Base-by-base conservation (phyloP, 1,140 invertebrate species). In the Drosophila dunni region DNA sequence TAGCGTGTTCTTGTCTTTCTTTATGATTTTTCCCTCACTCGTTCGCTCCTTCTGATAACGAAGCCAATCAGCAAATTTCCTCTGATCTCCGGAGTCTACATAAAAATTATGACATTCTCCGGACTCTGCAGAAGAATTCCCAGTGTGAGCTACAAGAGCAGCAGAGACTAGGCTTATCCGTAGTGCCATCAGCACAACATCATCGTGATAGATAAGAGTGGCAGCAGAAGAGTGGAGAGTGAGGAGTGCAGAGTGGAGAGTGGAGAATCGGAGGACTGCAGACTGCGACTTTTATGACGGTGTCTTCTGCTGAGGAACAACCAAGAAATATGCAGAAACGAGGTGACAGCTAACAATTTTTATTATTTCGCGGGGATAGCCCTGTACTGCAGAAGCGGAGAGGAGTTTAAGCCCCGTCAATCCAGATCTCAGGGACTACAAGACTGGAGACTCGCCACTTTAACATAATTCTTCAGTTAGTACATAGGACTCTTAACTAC, bases 141-240 rank as follows among this genome's bases (percentile, higher is more conserved):
- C 34, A 7, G 33, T 13, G 34, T 29, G 24, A 29, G 36, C 36
- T 53, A 53, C 44, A 34, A 33, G n/a, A 46, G 11, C 15, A 11
- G 46, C 45, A 53, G 40, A 42, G 33, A 51, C 46, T 53, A 15
- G 60, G 33, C 76, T 81, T 86, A 86, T 86, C 82, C 69, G 82
- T 46, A 61, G 33, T 71, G 56, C 65, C 82, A 86, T 86, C 82
- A 82, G 75, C 76, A 81, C 69, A 86, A 82, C 79, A 86, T 81
- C 73, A 86, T 77, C 82, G 56, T 71, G 62, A 76, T 79, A 86
- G 82, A 81, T 86, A 86, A 86, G 75, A 53, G 45, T 38, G 24
- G 53, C 34, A 48, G 44, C 29, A 45, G 29, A 38, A 51, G 20
- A 42, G 57, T 13, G 33, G 36, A 45, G 53, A 29, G 9, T 9